Base-by-base conservation (phyloP, 2,888 invertebrate genomes). In the Deilephila elpenor region DNA sequence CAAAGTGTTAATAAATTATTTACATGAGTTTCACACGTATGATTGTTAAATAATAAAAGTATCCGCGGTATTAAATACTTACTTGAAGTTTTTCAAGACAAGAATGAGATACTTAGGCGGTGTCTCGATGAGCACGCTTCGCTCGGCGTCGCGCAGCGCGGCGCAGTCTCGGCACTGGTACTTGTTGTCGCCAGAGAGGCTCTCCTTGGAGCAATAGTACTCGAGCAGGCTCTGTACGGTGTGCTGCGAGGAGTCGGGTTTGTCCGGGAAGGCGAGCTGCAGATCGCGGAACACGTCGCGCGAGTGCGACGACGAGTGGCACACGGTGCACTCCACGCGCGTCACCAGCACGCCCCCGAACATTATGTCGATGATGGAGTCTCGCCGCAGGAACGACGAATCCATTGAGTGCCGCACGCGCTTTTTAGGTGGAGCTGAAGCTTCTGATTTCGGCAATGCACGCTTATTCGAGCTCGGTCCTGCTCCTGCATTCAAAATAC, bases 221-320 rank as follows among this genome's bases (percentile, higher is more conserved):
- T 97, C 96, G 20, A 98, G 93, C 0, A 98, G 95, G 78, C 96
- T 96, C 86, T 98, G 97, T n/a, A 98, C 96, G 53, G 96, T 96
- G 80, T 96, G 96, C 76, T 95, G 86, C 78, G 84, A 93, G 7
- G 83, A 86, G 0, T 88, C 89, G 0, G 89, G 85, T 71, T 89
- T 94, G 44, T 96, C 96, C 0, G 97, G 97, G 89, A 97, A 97
- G 0, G 97, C 96, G 1, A 97, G 91, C 80, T 97, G 97, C 19
- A 98, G 91, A 81, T 98, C 98, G 6, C 97, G 96, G 91, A 98
- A 98, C 72, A 96, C 96, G 86, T 98, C 98, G 0, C 96, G 96
- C 34, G 97, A 96, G 73, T 96, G 95, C 0, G 97, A 98, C 74
- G 96, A 96, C 7, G 96, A 96, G 73, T 95, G 94, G 86, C 98